phyloP scores from a whole-genome alignment of 1,140 invertebrate species.

The Heliconius eleuchia region DNA sequence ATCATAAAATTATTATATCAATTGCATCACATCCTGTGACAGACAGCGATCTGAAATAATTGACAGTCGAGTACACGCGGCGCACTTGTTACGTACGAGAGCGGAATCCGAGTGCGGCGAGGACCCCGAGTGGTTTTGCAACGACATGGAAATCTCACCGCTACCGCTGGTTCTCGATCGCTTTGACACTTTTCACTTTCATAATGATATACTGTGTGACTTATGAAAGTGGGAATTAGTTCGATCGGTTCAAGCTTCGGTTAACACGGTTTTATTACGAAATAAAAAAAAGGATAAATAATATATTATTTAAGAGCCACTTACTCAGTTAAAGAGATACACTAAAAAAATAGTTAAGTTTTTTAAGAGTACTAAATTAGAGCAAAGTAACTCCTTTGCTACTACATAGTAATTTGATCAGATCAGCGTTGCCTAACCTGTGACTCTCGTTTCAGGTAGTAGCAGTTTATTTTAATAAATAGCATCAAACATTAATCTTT shows the following conservation, averaged over 20 bases:
- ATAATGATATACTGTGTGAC: constrained; percentile 36
- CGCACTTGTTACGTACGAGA: constrained; percentile 42
- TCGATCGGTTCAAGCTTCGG: neutral
- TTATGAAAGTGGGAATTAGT: constrained; percentile 34
- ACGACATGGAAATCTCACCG: constrained; percentile 44
- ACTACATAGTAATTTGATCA: neutral
- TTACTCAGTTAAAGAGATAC: too few relatives aligned
- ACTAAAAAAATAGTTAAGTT: too few relatives aligned
- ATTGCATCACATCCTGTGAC: constrained; percentile 49
- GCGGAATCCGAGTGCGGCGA: constrained; percentile 49
- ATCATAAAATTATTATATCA: constrained; percentile 51
- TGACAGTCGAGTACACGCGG: constrained; percentile 42
- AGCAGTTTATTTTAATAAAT: constrained; percentile 23
- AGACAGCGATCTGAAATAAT: constrained; percentile 57
- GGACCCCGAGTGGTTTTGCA: constrained; percentile 39
- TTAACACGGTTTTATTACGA: too few relatives aligned
- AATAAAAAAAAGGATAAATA: neutral
- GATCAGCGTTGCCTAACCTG: neutral
- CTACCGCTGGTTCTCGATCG: constrained; percentile 44
- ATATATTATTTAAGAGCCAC: neutral
- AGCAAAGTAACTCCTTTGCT: neutral
- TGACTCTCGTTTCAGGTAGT: neutral
- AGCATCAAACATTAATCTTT: constrained; percentile 9
- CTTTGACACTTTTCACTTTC: constrained; percentile 30
- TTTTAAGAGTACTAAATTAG: too few relatives aligned